A percentile compares a stretch with the other conserved stretches of the same genome.
Evolutionary conservation across 2,113 vertebrate genomes (phyloP).

Genomic region (Columba livia): DNA sequence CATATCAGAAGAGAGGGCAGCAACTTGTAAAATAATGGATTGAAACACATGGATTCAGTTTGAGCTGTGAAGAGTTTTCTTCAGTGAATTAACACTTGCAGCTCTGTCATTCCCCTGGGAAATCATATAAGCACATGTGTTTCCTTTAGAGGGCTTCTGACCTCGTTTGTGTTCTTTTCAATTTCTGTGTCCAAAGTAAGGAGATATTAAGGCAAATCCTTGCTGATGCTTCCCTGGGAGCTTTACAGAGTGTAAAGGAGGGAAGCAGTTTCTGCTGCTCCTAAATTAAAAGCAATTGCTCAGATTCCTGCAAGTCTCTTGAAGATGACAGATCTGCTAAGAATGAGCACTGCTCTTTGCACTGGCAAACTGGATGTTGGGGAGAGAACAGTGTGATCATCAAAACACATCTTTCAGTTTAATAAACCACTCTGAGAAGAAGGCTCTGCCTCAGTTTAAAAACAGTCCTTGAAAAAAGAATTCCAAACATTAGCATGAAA

Average conservation of each 20-base stretch:
- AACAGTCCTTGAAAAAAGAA: neutral
- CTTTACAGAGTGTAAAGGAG: neutral
- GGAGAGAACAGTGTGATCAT: neutral
- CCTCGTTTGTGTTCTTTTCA: conserved; percentile 29
- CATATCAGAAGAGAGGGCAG: neutral
- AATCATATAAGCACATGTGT: neutral
- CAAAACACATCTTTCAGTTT: neutral
- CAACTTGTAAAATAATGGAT: neutral
- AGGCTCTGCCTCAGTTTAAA: neutral
- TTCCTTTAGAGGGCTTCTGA: conserved; percentile 36
- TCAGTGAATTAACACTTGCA: neutral
- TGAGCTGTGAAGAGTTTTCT: neutral
- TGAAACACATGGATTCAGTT: neutral
- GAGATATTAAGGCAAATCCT: conserved; percentile 31
- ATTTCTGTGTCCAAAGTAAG: conserved; percentile 28
- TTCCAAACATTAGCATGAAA: neutral
- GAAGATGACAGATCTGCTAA: neutral
- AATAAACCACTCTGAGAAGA: neutral
- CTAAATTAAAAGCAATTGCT: conserved; percentile 8
- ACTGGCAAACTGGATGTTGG: neutral
- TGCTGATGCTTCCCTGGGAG: neutral
- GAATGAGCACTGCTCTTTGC: neutral
- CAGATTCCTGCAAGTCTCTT: neutral
- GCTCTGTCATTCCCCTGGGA: neutral
- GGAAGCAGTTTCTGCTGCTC: neutral